These are phyloP conservation scores for Paedocypris sp. DNA, from an alignment of 2,113 vertebrate genomes.

Conservation along the genomic window DNA sequence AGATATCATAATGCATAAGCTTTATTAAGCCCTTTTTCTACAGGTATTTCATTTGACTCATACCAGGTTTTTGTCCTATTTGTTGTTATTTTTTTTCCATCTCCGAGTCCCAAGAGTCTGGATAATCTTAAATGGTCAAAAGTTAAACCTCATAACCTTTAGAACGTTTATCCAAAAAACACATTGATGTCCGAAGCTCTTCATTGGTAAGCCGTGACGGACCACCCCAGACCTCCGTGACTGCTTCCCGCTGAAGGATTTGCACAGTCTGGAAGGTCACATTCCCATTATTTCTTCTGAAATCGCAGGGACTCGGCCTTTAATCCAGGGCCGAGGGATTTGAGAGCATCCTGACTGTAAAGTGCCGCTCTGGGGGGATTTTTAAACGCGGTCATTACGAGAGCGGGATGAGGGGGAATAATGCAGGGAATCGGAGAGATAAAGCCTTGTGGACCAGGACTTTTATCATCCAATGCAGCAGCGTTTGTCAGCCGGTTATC, in stretches of 20 bases:
- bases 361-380: background rate
- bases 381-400: constrained; percentile 1
- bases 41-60: too few relatives aligned
- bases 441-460: too few relatives aligned
- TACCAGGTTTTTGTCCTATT: too few relatives aligned
- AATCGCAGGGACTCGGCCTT: background rate
- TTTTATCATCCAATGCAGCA: too few relatives aligned
- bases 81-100: too few relatives aligned
- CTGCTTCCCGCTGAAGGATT: background rate
- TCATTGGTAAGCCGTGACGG: background rate
- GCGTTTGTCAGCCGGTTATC: too few relatives aligned
- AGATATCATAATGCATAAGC: too few relatives aligned
- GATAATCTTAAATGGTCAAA: background rate
- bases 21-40: too few relatives aligned
- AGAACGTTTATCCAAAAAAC: background rate
- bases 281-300: background rate
- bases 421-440: too few relatives aligned
- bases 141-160: background rate
- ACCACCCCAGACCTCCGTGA: background rate
- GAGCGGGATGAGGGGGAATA: background rate
- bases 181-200: background rate
- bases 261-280: background rate
- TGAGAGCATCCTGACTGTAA: background rate
- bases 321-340: background rate
- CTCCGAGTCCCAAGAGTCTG: background rate